Percentiles rank a stretch among this genome's conserved stretches.
These are phyloP conservation scores for Camptogramma bilineatum DNA, from an alignment of 2,888 invertebrate species.

Conservation along the genomic window DNA sequence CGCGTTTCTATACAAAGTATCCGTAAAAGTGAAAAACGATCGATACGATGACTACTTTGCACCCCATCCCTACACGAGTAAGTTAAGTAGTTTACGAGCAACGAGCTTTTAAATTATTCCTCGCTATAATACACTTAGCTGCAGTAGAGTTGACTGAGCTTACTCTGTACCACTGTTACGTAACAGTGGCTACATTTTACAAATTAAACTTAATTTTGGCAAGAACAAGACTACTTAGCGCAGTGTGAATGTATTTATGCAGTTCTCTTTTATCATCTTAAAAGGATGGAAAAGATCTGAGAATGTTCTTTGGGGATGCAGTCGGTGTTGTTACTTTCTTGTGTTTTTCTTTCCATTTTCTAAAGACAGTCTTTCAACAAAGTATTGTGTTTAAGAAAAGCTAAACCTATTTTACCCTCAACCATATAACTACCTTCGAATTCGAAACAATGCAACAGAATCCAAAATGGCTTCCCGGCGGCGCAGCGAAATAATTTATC, in stretches of 20 bases:
- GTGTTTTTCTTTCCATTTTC: neutral
- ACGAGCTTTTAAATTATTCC: conserved; percentile 40
- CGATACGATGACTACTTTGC: neutral
- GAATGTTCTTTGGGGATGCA: neutral
- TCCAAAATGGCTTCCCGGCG: conserved; percentile 36
- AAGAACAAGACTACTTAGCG: neutral
- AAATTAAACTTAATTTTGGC: conserved; percentile 23
- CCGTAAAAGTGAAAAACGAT: no score
- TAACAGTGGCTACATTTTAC: conserved; percentile 11
- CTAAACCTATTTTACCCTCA: neutral
- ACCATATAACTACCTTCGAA: neutral
- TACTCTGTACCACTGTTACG: conserved; percentile 13
- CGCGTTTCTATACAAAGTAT: no score
- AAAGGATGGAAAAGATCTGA: neutral
- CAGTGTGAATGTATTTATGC: neutral
- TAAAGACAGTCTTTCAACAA: neutral
- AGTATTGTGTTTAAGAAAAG: neutral
- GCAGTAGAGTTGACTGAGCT: conserved; percentile 19
- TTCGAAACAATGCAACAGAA: conserved; percentile 27
- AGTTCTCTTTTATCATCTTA: neutral
- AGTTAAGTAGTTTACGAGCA: conserved; percentile 42
- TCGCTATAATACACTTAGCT: conserved; percentile 36
- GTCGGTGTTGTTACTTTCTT: neutral
- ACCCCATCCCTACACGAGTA: conserved; percentile 25
- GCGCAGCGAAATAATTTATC: conserved; percentile 33